phyloP scores from a whole-genome alignment of 1,140 invertebrate species.

The Heliconius nattereri region DNA sequence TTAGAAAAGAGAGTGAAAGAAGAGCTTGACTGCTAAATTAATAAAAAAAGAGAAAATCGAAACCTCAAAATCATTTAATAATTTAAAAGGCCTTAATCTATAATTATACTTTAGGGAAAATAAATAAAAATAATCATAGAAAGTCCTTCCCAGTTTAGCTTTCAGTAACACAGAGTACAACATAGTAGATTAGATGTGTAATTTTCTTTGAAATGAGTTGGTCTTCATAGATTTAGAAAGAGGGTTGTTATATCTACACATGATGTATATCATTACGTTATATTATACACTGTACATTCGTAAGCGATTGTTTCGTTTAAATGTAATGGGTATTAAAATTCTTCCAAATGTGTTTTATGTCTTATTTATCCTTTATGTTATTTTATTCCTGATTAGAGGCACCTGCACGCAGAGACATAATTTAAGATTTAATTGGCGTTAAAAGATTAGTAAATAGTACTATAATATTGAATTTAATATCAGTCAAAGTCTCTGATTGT shows the following conservation, averaged over 20 bases:
- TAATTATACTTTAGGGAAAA: too few relatives aligned
- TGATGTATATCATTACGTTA: slow-evolving; percentile 44
- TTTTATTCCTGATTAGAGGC: neutral
- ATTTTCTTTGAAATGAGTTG: slow-evolving; percentile 32
- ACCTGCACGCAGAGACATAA: neutral
- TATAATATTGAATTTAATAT: too few relatives aligned
- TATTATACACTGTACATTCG: slow-evolving; percentile 41
- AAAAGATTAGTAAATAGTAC: neutral
- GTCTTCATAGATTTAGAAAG: slow-evolving; percentile 40
- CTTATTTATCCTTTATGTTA: slow-evolving; percentile 5
- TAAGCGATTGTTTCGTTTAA: slow-evolving; percentile 44
- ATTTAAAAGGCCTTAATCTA: neutral
- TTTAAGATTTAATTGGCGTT: neutral
- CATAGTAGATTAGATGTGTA: slow-evolving; percentile 25
- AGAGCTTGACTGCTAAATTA: too few relatives aligned
- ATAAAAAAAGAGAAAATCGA: too few relatives aligned
- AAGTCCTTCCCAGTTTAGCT: neutral
- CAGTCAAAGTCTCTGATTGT: too few relatives aligned
- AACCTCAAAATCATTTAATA: neutral
- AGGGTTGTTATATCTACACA: slow-evolving; percentile 44
- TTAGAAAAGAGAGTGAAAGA: too few relatives aligned
- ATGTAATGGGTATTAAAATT: slow-evolving; percentile 55
- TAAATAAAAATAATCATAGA: neutral
- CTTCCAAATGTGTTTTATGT: slow-evolving; percentile 46
- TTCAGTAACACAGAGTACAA: slow-evolving; percentile 18